phyloP scores from a whole-genome alignment of 2,888 invertebrate genomes.

The Miltochrista miniata region DNA sequence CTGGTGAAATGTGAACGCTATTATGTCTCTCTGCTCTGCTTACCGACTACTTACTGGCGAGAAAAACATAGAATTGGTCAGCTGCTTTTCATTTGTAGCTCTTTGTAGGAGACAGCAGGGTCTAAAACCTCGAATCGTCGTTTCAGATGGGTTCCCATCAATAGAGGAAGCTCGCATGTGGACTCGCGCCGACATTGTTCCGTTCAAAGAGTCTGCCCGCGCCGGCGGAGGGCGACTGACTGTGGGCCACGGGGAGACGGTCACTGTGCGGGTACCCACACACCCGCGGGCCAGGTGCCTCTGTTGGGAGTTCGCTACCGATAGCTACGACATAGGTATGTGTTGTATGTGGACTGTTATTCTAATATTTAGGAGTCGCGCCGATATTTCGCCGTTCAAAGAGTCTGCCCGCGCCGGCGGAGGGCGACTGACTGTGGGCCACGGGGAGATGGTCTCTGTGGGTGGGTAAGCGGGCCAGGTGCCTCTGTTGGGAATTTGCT shows the following conservation, averaged over 20 bases:
- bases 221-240: slow-evolving; percentile 95
- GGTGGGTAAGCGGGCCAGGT: slow-evolving; percentile 95
- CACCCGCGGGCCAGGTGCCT: slow-evolving; percentile 96
- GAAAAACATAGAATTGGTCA: no score
- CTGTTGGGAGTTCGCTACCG: slow-evolving; percentile 99
- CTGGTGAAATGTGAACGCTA: no score
- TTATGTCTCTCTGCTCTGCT: no score
- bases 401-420: slow-evolving; percentile 88
- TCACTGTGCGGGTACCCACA: slow-evolving; percentile 98
- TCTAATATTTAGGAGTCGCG: no score
- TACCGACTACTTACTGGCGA: no score
- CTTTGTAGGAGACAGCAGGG: no score
- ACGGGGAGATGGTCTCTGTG: slow-evolving; percentile 99
- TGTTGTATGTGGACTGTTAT: no score
- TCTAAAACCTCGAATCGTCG: no score
- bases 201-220: slow-evolving; percentile 94
- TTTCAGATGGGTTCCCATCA: slow-evolving; percentile 63
- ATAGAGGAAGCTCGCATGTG: slow-evolving; percentile 95
- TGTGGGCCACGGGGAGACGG: slow-evolving; percentile 98
- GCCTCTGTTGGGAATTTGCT: slow-evolving; percentile 99
- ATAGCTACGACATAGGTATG: slow-evolving; percentile 95
- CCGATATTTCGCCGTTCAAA: no score
- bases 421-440: slow-evolving; percentile 95
- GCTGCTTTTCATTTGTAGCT: no score
- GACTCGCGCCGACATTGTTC: slow-evolving; percentile 93